These are phyloP conservation scores for Phodopus roborovskii DNA, from an alignment of 2,113 vertebrate species.

Conservation along the genomic window DNA sequence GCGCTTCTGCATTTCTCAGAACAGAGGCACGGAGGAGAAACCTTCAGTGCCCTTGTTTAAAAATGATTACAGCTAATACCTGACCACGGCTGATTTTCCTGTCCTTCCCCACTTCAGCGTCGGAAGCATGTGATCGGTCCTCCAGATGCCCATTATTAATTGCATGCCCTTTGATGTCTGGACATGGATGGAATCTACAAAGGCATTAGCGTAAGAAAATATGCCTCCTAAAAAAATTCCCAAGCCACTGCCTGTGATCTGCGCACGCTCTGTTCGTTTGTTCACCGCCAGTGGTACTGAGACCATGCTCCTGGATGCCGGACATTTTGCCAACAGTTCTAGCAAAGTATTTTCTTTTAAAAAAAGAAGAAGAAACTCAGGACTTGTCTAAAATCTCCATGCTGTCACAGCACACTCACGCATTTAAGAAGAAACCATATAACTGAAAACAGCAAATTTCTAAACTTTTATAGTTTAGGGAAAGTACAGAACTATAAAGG, in stretches of 20 bases:
- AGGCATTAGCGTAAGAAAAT: conserved; percentile 78
- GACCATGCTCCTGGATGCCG: background rate
- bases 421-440: background rate
- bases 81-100: conserved; percentile 68
- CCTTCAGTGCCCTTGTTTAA: conserved; percentile 58
- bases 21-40: conserved; percentile 64
- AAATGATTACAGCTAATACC: conserved; percentile 73
- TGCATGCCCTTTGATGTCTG: conserved; percentile 75
- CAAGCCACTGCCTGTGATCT: conserved; percentile 41
- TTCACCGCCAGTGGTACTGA: conserved; percentile 39
- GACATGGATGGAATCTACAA: conserved; percentile 74
- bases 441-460: conserved; percentile 62
- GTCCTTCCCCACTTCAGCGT: conserved; percentile 57
- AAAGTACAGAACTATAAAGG: conserved; percentile 37
- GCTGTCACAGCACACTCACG: background rate
- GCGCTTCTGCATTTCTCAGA: conserved; percentile 21
- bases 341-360: background rate
- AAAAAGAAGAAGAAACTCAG: background rate
- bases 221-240: conserved; percentile 75
- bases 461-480: background rate
- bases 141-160: conserved; percentile 80
- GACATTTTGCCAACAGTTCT: conserved; percentile 40
- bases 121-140: conserved; percentile 74
- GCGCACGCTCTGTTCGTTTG: background rate
- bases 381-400: conserved; percentile 48